phyloP scores from a whole-genome alignment of 2,888 invertebrate species.

The Zele albiditarsus region DNA sequence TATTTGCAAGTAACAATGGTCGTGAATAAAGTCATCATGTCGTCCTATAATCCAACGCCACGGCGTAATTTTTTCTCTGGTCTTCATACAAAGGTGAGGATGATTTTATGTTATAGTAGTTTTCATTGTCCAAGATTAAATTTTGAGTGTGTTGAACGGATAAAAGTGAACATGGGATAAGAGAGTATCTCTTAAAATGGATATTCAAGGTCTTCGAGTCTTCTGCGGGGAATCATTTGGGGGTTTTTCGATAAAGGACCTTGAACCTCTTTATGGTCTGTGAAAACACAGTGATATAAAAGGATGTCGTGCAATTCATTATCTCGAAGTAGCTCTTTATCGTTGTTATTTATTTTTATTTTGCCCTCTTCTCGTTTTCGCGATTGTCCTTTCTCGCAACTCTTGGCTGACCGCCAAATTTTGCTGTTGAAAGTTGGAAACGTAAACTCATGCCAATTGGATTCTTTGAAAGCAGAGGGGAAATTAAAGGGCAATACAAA shows the following conservation, averaged over 20 bases:
- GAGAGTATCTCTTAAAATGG: constrained; percentile 5
- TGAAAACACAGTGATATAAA: constrained; percentile 12
- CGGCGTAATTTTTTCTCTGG: constrained; percentile 67
- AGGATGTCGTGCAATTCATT: constrained; percentile 14
- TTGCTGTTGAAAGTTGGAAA: constrained; percentile 9
- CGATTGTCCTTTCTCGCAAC: constrained; percentile 22
- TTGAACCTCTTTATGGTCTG: constrained; percentile 11
- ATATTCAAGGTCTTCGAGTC: constrained; percentile 26
- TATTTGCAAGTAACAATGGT: constrained; percentile 65
- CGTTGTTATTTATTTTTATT: not conserved
- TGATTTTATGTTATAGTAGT: not conserved
- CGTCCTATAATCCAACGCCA: constrained; percentile 64
- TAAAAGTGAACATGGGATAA: not conserved
- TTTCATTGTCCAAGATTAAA: not conserved
- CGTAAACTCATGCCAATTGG: constrained; percentile 29
- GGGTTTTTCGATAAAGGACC: constrained; percentile 14
- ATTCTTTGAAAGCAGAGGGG: constrained; percentile 18
- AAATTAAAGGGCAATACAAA: not conserved
- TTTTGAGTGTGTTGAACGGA: not conserved
- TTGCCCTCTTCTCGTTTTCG: constrained; percentile 21
- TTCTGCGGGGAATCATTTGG: constrained; percentile 6
- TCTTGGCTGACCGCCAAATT: constrained; percentile 25
- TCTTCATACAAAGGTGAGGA: constrained; percentile 53
- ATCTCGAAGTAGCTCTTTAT: not conserved
- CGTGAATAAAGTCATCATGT: constrained; percentile 71